Conservation (phyloP, 2,888 invertebrate genomes). For the Petrolisthes manimaculis region DNA sequence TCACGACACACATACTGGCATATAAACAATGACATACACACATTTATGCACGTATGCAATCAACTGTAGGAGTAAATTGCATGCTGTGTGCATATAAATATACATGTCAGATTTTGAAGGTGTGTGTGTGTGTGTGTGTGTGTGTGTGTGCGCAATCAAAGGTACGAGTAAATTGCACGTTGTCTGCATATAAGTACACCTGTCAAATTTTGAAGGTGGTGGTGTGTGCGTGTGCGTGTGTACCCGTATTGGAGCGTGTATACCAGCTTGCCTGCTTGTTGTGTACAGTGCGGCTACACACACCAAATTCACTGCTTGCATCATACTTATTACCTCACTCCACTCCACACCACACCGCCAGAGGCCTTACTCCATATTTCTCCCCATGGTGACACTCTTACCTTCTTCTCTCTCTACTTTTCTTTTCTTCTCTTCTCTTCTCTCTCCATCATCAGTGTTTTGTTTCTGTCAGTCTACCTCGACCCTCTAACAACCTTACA, state of each 20-base stretch:
- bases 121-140: conserved; percentile 20
- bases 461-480: background rate
- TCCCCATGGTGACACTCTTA: too few species aligned
- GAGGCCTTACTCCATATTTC: too few species aligned
- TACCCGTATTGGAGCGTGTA: background rate
- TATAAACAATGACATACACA: too few species aligned
- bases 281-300: background rate
- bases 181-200: background rate
- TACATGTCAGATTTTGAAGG: background rate
- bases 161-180: background rate
- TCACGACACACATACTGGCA: too few species aligned
- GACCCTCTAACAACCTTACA: background rate
- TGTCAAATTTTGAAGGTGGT: background rate
- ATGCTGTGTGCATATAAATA: background rate
- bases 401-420: background rate
- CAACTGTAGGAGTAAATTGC: too few species aligned
- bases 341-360: too few species aligned
- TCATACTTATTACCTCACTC: too few species aligned
- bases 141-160: background rate
- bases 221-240: background rate
- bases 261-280: background rate
- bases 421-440: background rate
- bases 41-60: too few species aligned
- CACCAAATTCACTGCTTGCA: too few species aligned
- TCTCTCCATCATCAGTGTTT: background rate